Base-by-base conservation (phyloP, 2,888 invertebrate genomes). In the Lissonota sp. region DNA sequence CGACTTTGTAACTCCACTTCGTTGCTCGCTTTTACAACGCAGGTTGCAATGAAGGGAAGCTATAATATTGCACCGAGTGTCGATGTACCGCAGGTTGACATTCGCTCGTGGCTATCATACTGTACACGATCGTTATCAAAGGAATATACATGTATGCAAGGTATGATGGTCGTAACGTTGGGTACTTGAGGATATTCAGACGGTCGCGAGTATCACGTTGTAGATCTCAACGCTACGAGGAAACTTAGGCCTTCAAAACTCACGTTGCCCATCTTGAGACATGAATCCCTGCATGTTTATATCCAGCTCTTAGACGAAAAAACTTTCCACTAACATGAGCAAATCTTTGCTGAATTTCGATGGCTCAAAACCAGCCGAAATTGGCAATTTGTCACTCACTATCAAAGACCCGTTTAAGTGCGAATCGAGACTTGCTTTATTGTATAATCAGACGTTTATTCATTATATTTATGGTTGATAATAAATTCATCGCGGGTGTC, bases 1-100 rank as follows among this genome's bases (percentile, higher is more conserved):
- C 75, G 55, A 66, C 60, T 76, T 80, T 60, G 79, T 70, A 71
- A 80, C 46, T 80, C 55, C 62, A 62, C 66, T 72, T 66, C 60
- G 67, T 51, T 12, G 55, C 60, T 16, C 51, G 58, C 14, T 75
- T 49, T 53, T 71, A 57, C 26, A 42, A 26, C 42, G 51, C 49
- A 57, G 39, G 37, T 44, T 39, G 58, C 10, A 40, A 49, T 46
- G 49, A 12, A 26, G 26, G 26, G 26, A 26, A 14, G 12, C 66
- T n/a, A 26, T 6, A 46, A 40, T 26, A 26, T 5, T 39, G 39
- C 39, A 37, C n/a, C n/a, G 58, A 39, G 37, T 40, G 40, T 0
- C n/a, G n/a, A n/a, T 58, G 6, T 42, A 51, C 14, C 51, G 57
- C 44, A 10, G 10, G 14, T 49, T 42, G 44, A 6, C n/a, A 5